Evolutionary conservation across 1,140 invertebrate species (phyloP).

Genomic region (Caenorhabditis remanei): DNA sequence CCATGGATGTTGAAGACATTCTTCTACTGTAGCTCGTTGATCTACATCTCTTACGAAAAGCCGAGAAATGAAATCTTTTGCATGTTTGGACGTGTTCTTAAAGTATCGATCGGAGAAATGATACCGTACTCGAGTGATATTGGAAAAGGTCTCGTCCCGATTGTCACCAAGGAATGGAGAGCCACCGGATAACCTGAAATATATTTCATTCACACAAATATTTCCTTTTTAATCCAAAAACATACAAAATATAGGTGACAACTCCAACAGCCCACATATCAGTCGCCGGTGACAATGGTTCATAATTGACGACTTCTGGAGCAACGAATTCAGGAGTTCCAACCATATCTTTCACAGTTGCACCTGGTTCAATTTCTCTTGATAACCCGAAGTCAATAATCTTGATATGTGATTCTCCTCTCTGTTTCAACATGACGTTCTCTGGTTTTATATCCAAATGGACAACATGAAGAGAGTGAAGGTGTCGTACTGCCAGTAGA

Average conservation of each 20-base stretch:
- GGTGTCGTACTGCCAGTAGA: slow-evolving; percentile 79
- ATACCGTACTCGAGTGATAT: slow-evolving; percentile 81
- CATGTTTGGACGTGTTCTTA: slow-evolving; percentile 79
- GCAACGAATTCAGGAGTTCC: slow-evolving; percentile 82
- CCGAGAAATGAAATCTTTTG: slow-evolving; percentile 81
- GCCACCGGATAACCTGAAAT: slow-evolving; percentile 80
- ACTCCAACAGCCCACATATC: slow-evolving; percentile 80
- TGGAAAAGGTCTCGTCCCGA: slow-evolving; percentile 81
- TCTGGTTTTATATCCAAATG: slow-evolving; percentile 82
- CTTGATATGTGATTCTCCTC: slow-evolving; percentile 80
- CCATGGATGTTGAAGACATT: slow-evolving; percentile 83
- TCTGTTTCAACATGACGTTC: slow-evolving; percentile 81
- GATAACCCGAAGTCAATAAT: slow-evolving; percentile 84
- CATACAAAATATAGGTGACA: slow-evolving; percentile 80
- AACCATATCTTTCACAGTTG: slow-evolving; percentile 80
- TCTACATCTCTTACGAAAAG: slow-evolving; percentile 81
- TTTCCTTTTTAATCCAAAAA: slow-evolving; percentile 29
- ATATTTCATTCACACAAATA: neutral
- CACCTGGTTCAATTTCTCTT: slow-evolving; percentile 79
- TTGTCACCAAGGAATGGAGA: slow-evolving; percentile 82
- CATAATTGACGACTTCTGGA: slow-evolving; percentile 81
- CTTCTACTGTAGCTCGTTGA: slow-evolving; percentile 81
- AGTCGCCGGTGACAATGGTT: slow-evolving; percentile 79
- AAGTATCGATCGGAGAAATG: slow-evolving; percentile 81
- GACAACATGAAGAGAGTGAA: slow-evolving; percentile 80